Percentiles rank a stretch among this genome's conserved stretches.
phyloP scores from a whole-genome alignment of 2,888 invertebrate genomes.

The Ichneumon xanthorius region DNA sequence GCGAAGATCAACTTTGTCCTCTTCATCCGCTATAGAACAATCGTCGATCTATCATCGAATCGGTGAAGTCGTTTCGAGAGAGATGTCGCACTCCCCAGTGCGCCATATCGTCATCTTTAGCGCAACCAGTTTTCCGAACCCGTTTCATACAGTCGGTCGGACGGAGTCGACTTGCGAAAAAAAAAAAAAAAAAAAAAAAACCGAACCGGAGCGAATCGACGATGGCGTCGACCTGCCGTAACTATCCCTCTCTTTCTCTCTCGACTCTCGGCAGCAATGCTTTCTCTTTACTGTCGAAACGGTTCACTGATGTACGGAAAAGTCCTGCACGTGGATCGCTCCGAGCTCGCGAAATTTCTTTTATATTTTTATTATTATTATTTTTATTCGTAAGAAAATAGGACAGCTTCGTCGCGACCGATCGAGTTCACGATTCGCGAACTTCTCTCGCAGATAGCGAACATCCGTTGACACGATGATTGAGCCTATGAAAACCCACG shows the following conservation, averaged over 20 bases:
- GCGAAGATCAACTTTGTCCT: not conserved
- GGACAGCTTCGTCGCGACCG: not conserved
- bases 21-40: not conserved
- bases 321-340: no score
- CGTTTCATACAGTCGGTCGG: conserved; percentile 15
- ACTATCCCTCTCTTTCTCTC: no score
- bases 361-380: no score
- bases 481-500: not conserved
- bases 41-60: not conserved
- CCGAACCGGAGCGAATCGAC: no score
- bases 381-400: not conserved
- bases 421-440: not conserved
- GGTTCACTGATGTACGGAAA: no score
- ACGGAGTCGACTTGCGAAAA: not conserved
- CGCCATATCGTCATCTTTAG: conserved; percentile 16
- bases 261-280: no score
- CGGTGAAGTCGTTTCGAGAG: not conserved
- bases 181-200: not conserved
- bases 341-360: no score
- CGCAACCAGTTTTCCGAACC: conserved; percentile 43
- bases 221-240: no score
- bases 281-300: no score
- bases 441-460: not conserved
- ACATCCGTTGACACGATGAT: not conserved
- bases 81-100: not conserved